Evolutionary conservation across 1,140 invertebrate genomes (phyloP), one percentile per base, ranked within the genome.

Genomic region (Halyomorpha halys): DNA sequence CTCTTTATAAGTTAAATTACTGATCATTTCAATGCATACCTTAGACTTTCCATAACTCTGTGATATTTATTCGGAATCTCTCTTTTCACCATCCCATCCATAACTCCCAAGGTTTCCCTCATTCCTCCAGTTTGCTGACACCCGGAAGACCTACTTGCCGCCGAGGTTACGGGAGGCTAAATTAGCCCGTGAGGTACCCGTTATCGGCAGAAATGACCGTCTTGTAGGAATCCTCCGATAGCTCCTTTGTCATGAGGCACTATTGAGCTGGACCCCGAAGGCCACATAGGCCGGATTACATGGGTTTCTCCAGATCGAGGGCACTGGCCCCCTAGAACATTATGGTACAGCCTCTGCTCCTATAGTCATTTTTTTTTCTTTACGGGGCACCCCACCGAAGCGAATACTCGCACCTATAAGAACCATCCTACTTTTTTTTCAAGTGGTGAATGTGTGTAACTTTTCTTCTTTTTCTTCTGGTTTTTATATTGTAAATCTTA

Each of bases 241-340:
- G 53, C 4, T 39, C 34, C 34, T 39, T 39, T 39, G 34, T 39
- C 34, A 39, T 39, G 6, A 13, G 13, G 6, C 6, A 39, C 34
- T 39, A 39, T 39, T 39, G 34, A 39, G 34, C 34, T 9, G 6
- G 4, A 6, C 13, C 34, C 6, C 11, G 23, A 56, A 56, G 21
- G 15, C 53, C 23, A 56, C 11, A 56, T 56, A 56, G 18, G 53
- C 23, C 53, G 9, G 4, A 56, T 56, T 56, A 56, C 53, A 56
- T 56, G 53, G 53, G 53, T 56, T 56, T 56, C 53, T 56, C 53
- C 53, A 21, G 53, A 56, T 56, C 53, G 53, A n/a, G 53, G 53
- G 2, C 23, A 25, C 11, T 23, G 53, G 23, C 53, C 53, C 53
- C 53, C 21, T 13, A 39, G 53, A 16, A 25, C 53, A 21, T 25